These are phyloP conservation scores for Delia radicum DNA, from an alignment of 1,140 invertebrate species.

Conservation along the genomic window DNA sequence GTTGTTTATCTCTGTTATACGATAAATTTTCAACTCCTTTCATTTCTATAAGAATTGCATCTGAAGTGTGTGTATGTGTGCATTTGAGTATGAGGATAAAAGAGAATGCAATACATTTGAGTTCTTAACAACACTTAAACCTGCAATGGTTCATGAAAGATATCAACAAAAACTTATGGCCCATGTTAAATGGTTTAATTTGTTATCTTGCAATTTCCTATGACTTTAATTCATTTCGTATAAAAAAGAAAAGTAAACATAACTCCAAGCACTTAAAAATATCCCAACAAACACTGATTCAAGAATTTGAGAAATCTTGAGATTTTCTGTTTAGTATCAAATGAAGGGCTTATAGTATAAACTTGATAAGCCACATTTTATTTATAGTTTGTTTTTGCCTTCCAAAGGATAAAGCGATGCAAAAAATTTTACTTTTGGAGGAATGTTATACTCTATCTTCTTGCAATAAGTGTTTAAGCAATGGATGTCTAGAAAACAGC, in stretches of 20 bases:
- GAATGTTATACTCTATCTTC: too few relatives aligned
- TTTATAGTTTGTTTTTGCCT: too few relatives aligned
- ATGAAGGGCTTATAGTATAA: too few relatives aligned
- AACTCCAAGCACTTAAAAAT: background rate
- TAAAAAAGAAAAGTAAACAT: background rate
- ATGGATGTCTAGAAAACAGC: too few relatives aligned
- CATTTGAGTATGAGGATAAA: background rate
- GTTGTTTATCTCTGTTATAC: background rate
- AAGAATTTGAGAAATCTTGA: too few relatives aligned
- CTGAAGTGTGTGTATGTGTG: background rate
- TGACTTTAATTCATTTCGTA: background rate
- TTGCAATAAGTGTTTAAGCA: too few relatives aligned
- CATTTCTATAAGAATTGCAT: background rate
- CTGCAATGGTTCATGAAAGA: background rate
- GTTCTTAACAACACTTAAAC: background rate
- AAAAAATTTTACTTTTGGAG: too few relatives aligned
- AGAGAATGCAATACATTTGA: background rate
- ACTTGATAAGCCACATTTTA: too few relatives aligned
- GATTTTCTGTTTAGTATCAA: too few relatives aligned
- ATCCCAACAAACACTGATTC: background rate
- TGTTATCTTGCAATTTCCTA: background rate
- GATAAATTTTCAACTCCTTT: background rate
- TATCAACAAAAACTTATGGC: background rate
- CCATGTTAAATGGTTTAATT: background rate
- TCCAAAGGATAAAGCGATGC: too few relatives aligned